Conservation (phyloP, 2,113 vertebrate genomes). For the Accipiter virgatus region DNA sequence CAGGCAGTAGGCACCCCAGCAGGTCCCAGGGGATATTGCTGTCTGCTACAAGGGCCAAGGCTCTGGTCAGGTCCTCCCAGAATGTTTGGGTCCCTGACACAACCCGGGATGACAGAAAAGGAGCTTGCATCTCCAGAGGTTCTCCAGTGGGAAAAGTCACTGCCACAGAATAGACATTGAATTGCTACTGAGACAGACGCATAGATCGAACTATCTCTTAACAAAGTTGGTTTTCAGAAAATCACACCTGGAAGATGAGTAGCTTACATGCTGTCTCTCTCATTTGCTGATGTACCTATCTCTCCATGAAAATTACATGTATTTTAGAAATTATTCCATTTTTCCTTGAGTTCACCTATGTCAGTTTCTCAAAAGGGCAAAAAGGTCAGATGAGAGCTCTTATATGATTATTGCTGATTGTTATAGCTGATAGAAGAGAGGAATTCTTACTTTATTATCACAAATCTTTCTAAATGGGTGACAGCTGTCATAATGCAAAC, state of each 20-base stretch:
- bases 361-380: neutral
- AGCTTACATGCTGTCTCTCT: neutral
- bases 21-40: neutral
- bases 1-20: neutral
- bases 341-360: neutral
- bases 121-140: neutral
- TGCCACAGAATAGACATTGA: neutral
- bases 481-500: neutral
- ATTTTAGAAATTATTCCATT: neutral
- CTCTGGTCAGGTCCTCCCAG: neutral
- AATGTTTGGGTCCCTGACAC: accelerated
- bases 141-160: neutral
- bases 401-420: neutral
- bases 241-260: neutral
- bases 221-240: neutral
- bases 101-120: neutral
- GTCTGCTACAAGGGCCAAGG: neutral
- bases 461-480: neutral
- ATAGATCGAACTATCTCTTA: neutral
- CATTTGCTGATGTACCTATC: neutral
- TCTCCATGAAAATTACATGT: neutral
- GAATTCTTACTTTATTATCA: neutral
- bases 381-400: neutral
- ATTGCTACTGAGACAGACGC: neutral
- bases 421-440: neutral